These are phyloP conservation scores for Xestoiulus laeticollis DNA, from an alignment of 2,888 invertebrate species.

Conservation along the genomic window DNA sequence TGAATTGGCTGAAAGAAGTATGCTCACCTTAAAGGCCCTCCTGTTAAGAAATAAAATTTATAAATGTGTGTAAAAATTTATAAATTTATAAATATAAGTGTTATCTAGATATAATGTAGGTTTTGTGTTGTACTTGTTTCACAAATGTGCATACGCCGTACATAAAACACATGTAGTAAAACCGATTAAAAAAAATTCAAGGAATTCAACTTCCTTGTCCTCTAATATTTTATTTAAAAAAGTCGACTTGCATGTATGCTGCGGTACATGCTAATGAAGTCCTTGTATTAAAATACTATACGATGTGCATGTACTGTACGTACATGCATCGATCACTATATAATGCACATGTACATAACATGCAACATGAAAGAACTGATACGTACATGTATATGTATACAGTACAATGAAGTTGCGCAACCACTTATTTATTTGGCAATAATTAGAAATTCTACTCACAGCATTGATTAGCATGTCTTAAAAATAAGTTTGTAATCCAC, in stretches of 20 bases:
- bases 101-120: not conserved
- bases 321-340: too few species aligned
- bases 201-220: constrained; percentile 26
- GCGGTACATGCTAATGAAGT: not conserved
- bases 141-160: not conserved
- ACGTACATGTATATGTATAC: too few species aligned
- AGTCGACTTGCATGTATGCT: not conserved
- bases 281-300: not conserved
- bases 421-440: not conserved
- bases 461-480: constrained; percentile 3
- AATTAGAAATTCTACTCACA: not conserved
- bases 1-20: not conserved
- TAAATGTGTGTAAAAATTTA: not conserved
- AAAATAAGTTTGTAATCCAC: not conserved
- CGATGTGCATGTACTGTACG: too few species aligned
- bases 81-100: not conserved
- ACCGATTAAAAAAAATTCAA: not conserved
- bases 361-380: too few species aligned
- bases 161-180: not conserved
- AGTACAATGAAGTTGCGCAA: too few species aligned
- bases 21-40: not conserved
- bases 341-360: too few species aligned
- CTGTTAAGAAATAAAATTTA: not conserved
- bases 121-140: not conserved
- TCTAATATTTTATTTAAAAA: not conserved